Base-by-base conservation (phyloP, 2,797 vertebrate species). In the Ptychobarbus kaznakovi region DNA sequence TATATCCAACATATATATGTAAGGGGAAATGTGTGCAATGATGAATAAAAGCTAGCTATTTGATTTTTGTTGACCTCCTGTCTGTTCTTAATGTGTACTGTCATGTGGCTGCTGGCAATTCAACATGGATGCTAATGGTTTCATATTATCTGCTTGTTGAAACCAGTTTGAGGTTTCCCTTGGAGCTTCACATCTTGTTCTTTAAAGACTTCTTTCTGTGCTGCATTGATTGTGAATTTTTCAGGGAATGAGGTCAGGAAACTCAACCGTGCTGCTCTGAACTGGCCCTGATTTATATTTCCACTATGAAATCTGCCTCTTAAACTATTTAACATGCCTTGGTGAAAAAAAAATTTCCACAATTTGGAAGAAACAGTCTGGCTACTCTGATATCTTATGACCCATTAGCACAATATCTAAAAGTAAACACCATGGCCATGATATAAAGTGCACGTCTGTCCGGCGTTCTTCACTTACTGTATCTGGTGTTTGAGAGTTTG, bases 271-370 rank as follows among this genome's bases (percentile, higher is more conserved):
- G 53, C 13, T 79, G 35, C n/a, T 82, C 78, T 8, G 12, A 80
- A 68, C 20, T 68, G 63, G 44, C 44, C 49, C 51, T 32, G 68
- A 2, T 25, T 73, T 46, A 73, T 82, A 46, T 72, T 65, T 80
- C 58, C 40, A 32, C 25, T 32, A 11, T 65, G 56, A 65, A 32
- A 80, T 65, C 77, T 20, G 1, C 42, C 38, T 42, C 4, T 16
- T 78, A 61, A 61, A 42, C 15, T 15, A 69, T 81, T 53, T 25
- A 28, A 56, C 49, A 82, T 6, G 0, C 16, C 11, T 61, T 61
- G 13, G 49, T 70, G n/a, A 58, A 72, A 58, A 72, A 72, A 44
- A 32, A 25, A 72, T 82, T 82, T 72, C 10, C 6, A 1, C 13
- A 25, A 4, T 63, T n/a, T 9, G 4, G 13, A 78, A 44, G n/a